Percentiles rank a stretch among this genome's conserved stretches.
Conservation (phyloP, 1,140 invertebrate species). For the Drosophila orena region DNA sequence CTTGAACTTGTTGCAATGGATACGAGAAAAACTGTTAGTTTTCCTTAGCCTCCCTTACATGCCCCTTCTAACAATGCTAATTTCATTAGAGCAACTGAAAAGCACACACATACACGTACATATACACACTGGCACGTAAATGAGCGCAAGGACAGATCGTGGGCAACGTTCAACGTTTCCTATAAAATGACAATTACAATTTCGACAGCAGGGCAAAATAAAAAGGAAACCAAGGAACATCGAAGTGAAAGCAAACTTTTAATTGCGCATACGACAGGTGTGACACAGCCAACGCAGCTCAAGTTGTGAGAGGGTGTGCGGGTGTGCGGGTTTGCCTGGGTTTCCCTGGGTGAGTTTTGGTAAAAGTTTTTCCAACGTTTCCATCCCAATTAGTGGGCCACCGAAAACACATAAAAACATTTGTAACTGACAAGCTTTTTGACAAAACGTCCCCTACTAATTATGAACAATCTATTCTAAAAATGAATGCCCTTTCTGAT, state of each 20-base stretch:
- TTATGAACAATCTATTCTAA: constrained; percentile 50
- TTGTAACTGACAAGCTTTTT: constrained; percentile 60
- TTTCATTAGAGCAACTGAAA: constrained; percentile 44
- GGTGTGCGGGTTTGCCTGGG: neutral
- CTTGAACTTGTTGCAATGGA: constrained; percentile 65
- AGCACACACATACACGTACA: constrained; percentile 21
- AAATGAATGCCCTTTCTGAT: neutral
- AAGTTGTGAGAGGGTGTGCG: constrained; percentile 11
- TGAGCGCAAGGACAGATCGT: constrained; percentile 48
- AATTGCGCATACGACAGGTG: constrained; percentile 79
- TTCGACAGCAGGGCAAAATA: constrained; percentile 13
- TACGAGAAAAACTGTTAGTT: constrained; percentile 6
- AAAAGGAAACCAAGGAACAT: constrained; percentile 12
- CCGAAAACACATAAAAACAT: constrained; percentile 34
- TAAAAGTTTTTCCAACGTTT: constrained; percentile 39
- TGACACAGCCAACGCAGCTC: constrained; percentile 41
- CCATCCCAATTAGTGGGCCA: constrained; percentile 46
- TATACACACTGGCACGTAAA: constrained; percentile 33
- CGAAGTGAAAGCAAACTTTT: constrained; percentile 61
- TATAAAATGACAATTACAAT: constrained; percentile 69
- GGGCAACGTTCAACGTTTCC: constrained; percentile 41
- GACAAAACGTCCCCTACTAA: constrained; percentile 45
- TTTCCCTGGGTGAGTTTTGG: constrained; percentile 10
- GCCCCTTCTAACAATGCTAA: constrained; percentile 53
- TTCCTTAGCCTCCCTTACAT: neutral